Evolutionary conservation across 2,888 invertebrate species (phyloP).

Genomic region (Drymonia ruficornis): DNA sequence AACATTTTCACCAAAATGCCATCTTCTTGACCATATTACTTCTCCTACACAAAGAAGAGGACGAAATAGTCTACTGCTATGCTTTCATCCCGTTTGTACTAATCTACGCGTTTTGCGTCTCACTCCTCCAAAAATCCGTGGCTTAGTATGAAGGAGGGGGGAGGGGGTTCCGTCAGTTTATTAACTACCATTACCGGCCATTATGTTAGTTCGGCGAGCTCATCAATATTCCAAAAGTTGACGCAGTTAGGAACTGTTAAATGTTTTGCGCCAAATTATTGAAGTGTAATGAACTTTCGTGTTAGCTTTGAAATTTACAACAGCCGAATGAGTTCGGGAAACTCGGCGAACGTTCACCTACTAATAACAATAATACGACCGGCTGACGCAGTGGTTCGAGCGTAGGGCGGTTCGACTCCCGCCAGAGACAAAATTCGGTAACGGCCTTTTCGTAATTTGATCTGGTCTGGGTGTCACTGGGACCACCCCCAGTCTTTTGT

Average conservation of each 20-base stretch:
- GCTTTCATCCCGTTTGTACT: too few relatives aligned
- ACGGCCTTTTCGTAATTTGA: too few relatives aligned
- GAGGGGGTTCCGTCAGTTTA: background rate
- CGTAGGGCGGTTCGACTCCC: too few relatives aligned
- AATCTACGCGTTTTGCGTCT: background rate
- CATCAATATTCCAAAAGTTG: conserved; percentile 9
- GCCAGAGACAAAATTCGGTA: too few relatives aligned
- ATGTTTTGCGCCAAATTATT: conserved; percentile 4
- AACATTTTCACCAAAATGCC: too few relatives aligned
- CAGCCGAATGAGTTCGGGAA: background rate
- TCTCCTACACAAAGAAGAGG: too few relatives aligned
- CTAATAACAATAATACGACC: background rate
- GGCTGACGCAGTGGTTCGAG: too few relatives aligned
- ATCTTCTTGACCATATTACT: too few relatives aligned
- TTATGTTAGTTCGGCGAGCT: conserved; percentile 7
- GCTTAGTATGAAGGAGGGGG: too few relatives aligned
- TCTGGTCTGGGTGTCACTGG: too few relatives aligned
- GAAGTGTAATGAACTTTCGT: background rate
- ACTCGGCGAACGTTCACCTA: background rate
- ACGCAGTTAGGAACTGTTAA: conserved; percentile 1
- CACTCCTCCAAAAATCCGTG: background rate
- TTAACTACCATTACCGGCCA: conserved; percentile 8
- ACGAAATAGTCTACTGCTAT: too few relatives aligned
- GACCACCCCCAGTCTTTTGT: too few relatives aligned
- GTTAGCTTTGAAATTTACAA: background rate